Percentiles rank a stretch among this genome's conserved stretches.
Evolutionary conservation across 2,797 vertebrate genomes (phyloP).

Genomic region (Enteromius anoplus): DNA sequence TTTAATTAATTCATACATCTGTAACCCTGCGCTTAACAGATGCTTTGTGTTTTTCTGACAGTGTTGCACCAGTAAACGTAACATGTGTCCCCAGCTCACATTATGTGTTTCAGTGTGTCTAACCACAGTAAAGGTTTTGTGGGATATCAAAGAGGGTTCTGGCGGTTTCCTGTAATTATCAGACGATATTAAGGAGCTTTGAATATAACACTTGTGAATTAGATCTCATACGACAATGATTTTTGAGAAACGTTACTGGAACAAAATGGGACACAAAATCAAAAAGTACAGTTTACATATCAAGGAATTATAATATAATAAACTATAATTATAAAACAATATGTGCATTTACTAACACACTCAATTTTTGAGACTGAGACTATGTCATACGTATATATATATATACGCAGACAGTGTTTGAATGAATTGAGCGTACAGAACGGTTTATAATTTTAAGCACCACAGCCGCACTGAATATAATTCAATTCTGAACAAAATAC

Average conservation of each 20-base stretch:
- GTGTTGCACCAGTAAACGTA: conserved; percentile 48
- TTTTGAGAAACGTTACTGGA: background rate
- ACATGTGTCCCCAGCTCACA: conserved; percentile 65
- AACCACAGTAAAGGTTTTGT: conserved; percentile 66
- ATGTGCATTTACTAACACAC: background rate
- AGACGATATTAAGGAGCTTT: background rate
- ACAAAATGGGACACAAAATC: background rate
- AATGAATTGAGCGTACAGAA: too few species aligned
- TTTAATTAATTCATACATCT: conserved; percentile 37
- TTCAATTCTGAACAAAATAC: background rate
- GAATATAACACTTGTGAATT: background rate
- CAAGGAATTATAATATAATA: background rate
- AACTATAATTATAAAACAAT: background rate
- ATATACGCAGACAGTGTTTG: too few species aligned
- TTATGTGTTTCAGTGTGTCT: conserved; percentile 54
- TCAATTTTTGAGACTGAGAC: background rate
- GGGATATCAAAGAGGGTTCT: conserved; percentile 40
- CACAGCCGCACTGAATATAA: background rate
- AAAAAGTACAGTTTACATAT: background rate
- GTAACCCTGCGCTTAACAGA: conserved; percentile 43
- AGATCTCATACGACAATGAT: background rate
- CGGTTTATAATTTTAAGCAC: background rate
- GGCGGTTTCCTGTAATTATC: conserved; percentile 20
- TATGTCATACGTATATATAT: background rate
- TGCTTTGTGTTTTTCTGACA: conserved; percentile 21